Conservation (phyloP, 2,888 invertebrate genomes). For the Eupithecia exiguata region DNA sequence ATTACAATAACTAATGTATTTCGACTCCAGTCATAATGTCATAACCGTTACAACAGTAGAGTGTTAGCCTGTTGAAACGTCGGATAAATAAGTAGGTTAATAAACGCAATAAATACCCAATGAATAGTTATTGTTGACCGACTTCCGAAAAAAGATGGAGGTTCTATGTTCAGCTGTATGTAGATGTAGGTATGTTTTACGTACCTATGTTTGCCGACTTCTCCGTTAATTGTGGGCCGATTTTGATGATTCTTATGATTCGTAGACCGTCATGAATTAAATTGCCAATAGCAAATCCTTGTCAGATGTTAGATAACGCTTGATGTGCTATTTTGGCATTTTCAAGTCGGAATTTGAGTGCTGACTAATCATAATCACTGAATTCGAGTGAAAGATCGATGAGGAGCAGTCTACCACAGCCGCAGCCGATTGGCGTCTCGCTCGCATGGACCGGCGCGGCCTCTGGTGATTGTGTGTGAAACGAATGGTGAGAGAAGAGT, state of each 20-base stretch:
- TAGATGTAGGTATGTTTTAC: too few relatives aligned
- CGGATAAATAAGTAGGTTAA: background rate
- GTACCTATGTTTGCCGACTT: too few relatives aligned
- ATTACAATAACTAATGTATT: background rate
- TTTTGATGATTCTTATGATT: too few relatives aligned
- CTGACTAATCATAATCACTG: slow-evolving; percentile 42
- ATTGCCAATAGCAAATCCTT: background rate
- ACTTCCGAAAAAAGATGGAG: too few relatives aligned
- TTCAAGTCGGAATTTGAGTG: slow-evolving; percentile 13
- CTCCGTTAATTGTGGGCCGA: too few relatives aligned
- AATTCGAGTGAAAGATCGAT: slow-evolving; percentile 43
- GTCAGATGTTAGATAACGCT: slow-evolving; percentile 23
- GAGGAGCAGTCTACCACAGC: slow-evolving; percentile 51
- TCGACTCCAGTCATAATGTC: background rate
- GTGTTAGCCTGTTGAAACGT: background rate
- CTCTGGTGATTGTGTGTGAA: slow-evolving; percentile 61
- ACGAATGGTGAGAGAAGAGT: slow-evolving; percentile 65
- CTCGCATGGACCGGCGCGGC: slow-evolving; percentile 66
- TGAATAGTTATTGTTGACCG: background rate
- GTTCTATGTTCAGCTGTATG: too few relatives aligned
- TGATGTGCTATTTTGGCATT: slow-evolving; percentile 26
- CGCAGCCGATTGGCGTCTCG: slow-evolving; percentile 66
- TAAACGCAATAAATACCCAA: background rate
- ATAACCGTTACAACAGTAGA: background rate
- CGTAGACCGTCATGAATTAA: background rate